These are phyloP conservation scores for Periplaneta americana DNA, from an alignment of 1,140 invertebrate genomes.

Conservation along the genomic window DNA sequence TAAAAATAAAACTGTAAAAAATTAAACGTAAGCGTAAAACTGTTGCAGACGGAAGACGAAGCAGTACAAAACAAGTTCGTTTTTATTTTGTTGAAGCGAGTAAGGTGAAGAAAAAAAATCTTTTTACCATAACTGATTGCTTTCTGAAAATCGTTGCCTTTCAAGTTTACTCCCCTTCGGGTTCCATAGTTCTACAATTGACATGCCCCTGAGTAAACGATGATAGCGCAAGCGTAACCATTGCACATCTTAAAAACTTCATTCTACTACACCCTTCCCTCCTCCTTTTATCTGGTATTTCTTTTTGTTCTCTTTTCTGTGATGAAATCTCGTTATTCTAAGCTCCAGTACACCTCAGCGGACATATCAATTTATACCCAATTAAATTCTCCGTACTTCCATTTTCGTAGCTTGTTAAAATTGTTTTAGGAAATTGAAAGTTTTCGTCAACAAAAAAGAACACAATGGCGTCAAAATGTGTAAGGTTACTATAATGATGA, in stretches of 20 bases:
- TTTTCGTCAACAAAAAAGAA: background rate
- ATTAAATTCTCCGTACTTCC: background rate
- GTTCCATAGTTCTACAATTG: background rate
- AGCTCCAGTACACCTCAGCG: background rate
- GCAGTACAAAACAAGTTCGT: background rate
- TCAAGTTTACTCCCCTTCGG: background rate
- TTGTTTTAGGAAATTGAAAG: background rate
- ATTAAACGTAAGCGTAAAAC: background rate
- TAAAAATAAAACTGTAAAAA: background rate
- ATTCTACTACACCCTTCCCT: background rate
- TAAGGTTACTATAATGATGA: background rate
- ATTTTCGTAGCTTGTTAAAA: background rate
- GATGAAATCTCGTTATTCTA: background rate
- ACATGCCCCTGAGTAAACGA: background rate
- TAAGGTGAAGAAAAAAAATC: background rate
- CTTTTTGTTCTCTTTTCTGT: background rate
- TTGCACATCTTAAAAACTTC: background rate
- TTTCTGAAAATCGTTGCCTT: background rate
- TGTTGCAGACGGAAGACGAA: background rate
- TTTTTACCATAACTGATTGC: background rate
- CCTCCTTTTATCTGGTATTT: background rate
- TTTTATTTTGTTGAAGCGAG: background rate
- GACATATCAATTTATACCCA: background rate
- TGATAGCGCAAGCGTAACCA: background rate
- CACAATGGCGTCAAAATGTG: background rate